Evolutionary conservation across 2,888 invertebrate species (phyloP).

Genomic region (Epirrhoe tristata): DNA sequence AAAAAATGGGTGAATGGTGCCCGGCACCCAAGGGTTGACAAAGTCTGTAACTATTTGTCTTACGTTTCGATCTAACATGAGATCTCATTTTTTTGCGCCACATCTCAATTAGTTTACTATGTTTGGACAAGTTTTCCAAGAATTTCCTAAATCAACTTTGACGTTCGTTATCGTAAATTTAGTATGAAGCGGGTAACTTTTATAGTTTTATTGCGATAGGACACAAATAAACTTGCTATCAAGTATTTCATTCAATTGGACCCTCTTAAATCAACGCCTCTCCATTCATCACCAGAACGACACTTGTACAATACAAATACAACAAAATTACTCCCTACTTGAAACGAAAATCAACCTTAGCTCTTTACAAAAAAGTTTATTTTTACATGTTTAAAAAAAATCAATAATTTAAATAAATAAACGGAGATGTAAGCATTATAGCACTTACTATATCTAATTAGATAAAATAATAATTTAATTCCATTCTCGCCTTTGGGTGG

Average conservation of each 20-base stretch:
- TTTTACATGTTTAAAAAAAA: conserved; percentile 19
- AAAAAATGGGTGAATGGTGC: conserved; percentile 79
- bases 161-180: conserved; percentile 41
- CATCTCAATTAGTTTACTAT: conserved; percentile 62
- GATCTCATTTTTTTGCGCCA: conserved; percentile 73
- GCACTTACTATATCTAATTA: conserved; percentile 76
- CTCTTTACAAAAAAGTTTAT: conserved; percentile 40
- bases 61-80: conserved; percentile 74
- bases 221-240: conserved; percentile 66
- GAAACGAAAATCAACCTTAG: conserved; percentile 57
- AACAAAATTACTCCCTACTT: conserved; percentile 38
- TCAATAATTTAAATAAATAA: conserved; percentile 62
- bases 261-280: conserved; percentile 75
- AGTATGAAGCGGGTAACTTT: conserved; percentile 52
- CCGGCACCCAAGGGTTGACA: conserved; percentile 78
- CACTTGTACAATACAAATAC: conserved; percentile 63
- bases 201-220: conserved; percentile 72
- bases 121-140: conserved; percentile 46
- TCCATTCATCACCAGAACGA: conserved; percentile 76
- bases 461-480: conserved; percentile 68
- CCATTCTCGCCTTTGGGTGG: conserved; percentile 78
- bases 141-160: conserved; percentile 45
- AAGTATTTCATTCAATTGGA: conserved; percentile 63
- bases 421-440: conserved; percentile 73
- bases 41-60: conserved; percentile 79